These are phyloP conservation scores for Eufriesea mexicana DNA, from an alignment of 1,140 invertebrate species.

Conservation along the genomic window DNA sequence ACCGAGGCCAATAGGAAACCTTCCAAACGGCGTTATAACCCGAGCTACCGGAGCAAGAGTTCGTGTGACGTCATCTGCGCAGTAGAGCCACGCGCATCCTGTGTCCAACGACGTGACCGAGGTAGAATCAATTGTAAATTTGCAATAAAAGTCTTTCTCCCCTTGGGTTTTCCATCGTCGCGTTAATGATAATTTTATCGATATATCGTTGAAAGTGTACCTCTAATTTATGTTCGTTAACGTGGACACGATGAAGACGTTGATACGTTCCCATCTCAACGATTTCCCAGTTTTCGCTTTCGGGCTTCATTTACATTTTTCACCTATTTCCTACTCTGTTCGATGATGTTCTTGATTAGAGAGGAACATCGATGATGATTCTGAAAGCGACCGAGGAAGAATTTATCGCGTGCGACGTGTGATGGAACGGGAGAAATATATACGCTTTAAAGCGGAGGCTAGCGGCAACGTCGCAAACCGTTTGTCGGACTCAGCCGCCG, in stretches of 20 bases:
- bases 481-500: slow-evolving; percentile 71
- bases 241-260: background rate
- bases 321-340: background rate
- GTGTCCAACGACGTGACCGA: slow-evolving; percentile 46
- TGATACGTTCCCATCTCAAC: background rate
- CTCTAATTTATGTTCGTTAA: background rate
- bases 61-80: slow-evolving; percentile 65
- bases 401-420: slow-evolving; percentile 61
- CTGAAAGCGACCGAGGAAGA: slow-evolving; percentile 48
- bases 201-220: background rate
- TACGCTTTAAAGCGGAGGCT: slow-evolving; percentile 54
- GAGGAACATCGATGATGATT: slow-evolving; percentile 16
- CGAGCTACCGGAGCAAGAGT: slow-evolving; percentile 60
- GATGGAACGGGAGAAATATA: slow-evolving; percentile 55
- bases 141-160: slow-evolving; percentile 17
- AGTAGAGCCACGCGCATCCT: slow-evolving; percentile 48
- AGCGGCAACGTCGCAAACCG: slow-evolving; percentile 76
- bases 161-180: background rate
- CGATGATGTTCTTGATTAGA: background rate
- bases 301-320: background rate
- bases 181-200: too few relatives aligned
- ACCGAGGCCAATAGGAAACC: slow-evolving; percentile 66
- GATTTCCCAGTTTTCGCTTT: background rate
- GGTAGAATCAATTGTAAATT: slow-evolving; percentile 56
- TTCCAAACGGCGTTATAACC: slow-evolving; percentile 61